phyloP scores from a whole-genome alignment of 35 echinoderm and acorn worm species.

The Ptychodera flava region DNA sequence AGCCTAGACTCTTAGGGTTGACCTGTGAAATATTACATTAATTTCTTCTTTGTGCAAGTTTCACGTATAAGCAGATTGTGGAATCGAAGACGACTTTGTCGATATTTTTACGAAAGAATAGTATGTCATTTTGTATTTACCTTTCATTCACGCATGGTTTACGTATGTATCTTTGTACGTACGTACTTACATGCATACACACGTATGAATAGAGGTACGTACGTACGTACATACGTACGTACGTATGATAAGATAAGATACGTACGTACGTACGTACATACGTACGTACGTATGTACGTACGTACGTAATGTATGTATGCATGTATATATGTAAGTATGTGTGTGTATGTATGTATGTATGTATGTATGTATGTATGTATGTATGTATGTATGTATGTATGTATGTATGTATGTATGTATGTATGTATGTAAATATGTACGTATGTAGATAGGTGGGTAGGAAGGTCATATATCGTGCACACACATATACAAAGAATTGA shows the following conservation, averaged over 20 bases:
- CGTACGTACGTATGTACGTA: neutral
- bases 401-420: constrained; percentile 2
- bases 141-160: neutral
- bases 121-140: neutral
- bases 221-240: neutral
- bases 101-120: neutral
- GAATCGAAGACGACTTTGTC: neutral
- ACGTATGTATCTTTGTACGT: neutral
- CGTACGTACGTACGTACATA: neutral
- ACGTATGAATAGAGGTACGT: neutral
- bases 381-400: constrained; percentile 2
- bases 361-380: constrained; percentile 2
- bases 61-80: neutral
- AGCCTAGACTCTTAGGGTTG: neutral
- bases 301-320: neutral
- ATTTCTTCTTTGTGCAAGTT: neutral
- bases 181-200: neutral
- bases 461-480: neutral
- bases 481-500: no score
- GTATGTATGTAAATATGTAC: neutral
- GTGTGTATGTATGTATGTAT: neutral
- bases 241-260: neutral
- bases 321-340: neutral
- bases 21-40: neutral
- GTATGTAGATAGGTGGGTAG: neutral